Evolutionary conservation across 2,797 vertebrate genomes (phyloP).

Genomic region (Oreochromis mossambicus): DNA sequence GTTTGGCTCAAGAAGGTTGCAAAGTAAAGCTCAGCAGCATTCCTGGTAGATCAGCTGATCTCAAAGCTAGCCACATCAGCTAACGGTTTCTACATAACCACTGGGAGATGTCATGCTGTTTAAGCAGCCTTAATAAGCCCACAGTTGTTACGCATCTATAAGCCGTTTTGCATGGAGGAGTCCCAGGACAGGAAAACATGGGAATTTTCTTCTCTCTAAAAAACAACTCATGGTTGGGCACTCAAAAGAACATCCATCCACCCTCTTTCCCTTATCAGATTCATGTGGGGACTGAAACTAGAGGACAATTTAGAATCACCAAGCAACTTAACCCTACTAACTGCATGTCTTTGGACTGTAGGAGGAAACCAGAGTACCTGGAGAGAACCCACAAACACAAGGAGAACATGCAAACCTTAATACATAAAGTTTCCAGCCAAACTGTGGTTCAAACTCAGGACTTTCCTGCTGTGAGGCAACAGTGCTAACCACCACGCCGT

Average conservation of each 20-base stretch:
- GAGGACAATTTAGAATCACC: neutral
- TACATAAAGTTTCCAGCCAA: rapidly evolving
- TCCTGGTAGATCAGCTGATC: neutral
- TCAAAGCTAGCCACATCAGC: neutral
- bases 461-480: rapidly evolving
- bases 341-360: rapidly evolving
- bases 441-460: rapidly evolving
- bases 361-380: neutral
- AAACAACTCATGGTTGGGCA: neutral
- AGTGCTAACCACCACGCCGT: rapidly evolving
- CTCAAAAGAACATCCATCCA: neutral
- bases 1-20: neutral
- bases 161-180: rapidly evolving
- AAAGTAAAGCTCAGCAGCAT: neutral
- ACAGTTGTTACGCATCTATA: neutral
- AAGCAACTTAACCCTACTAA: neutral
- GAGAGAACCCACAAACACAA: neutral
- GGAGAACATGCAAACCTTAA: neutral
- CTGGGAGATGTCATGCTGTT: neutral
- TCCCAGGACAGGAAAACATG: neutral
- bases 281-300: rapidly evolving
- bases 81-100: neutral
- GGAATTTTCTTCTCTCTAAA: neutral
- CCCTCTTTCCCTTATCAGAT: neutral
- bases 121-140: neutral